phyloP scores from a whole-genome alignment of 1,140 invertebrate species.

The Eubasilissa regina region DNA sequence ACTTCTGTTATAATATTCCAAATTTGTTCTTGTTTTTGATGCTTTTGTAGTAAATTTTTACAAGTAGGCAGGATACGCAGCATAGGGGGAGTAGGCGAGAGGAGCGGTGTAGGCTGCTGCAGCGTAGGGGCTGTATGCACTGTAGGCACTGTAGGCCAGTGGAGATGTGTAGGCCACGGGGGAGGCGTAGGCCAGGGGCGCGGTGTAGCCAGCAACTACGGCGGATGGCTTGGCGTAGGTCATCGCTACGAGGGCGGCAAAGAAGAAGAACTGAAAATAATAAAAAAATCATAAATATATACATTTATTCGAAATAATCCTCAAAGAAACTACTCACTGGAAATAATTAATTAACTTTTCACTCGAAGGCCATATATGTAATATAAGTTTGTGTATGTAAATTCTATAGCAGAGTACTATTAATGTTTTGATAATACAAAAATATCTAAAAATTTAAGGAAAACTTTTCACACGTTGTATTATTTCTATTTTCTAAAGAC shows the following conservation, averaged over 20 bases:
- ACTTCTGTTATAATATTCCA: too few relatives aligned
- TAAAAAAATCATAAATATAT: background rate
- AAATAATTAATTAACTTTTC: too few relatives aligned
- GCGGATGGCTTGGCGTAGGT: constrained; percentile 68
- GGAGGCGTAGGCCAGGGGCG: constrained; percentile 65
- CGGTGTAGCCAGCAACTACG: constrained; percentile 63
- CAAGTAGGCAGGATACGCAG: constrained; percentile 51
- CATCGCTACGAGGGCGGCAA: constrained; percentile 71
- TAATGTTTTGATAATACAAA: too few relatives aligned
- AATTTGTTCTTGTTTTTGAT: too few relatives aligned
- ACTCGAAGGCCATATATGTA: too few relatives aligned
- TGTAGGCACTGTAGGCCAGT: constrained; percentile 68
- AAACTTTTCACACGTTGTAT: too few relatives aligned
- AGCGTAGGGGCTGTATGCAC: constrained; percentile 54
- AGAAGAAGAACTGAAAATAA: constrained; percentile 65
- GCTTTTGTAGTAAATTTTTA: background rate
- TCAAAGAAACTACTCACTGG: too few relatives aligned
- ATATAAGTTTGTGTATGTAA: too few relatives aligned
- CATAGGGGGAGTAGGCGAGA: constrained; percentile 62
- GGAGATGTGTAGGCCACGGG: constrained; percentile 62
- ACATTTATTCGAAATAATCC: too few relatives aligned
- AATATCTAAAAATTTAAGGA: too few relatives aligned
- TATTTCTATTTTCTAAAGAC: too few relatives aligned
- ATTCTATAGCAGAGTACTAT: too few relatives aligned
- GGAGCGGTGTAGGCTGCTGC: constrained; percentile 55